These are phyloP conservation scores for Prionace glauca DNA, from an alignment of 2,797 vertebrate genomes.

Conservation along the genomic window DNA sequence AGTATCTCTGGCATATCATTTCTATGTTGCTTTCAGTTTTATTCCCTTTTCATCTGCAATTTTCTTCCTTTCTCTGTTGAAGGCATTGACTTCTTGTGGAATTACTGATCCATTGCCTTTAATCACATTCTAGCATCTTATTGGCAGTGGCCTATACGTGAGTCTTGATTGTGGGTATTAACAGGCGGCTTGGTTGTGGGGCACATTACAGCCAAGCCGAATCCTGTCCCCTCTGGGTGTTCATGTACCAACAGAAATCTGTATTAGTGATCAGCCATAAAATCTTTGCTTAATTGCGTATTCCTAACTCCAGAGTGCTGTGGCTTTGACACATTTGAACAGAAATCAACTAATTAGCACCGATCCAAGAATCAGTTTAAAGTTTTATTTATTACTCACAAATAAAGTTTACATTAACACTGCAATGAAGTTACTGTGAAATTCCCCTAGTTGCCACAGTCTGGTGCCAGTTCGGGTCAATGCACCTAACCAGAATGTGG, in stretches of 20 bases:
- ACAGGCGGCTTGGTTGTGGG: background rate
- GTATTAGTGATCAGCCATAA: background rate
- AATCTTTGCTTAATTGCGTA: background rate
- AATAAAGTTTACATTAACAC: too few species aligned
- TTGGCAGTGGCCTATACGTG: background rate
- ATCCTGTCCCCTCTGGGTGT: background rate
- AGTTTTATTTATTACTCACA: too few species aligned
- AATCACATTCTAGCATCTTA: background rate
- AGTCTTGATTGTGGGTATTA: background rate
- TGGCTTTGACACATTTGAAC: background rate
- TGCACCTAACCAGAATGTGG: too few species aligned
- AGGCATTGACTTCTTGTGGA: background rate
- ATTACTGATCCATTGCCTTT: background rate
- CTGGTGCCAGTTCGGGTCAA: too few species aligned
- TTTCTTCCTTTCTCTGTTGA: background rate
- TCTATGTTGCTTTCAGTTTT: background rate
- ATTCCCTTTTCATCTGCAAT: background rate
- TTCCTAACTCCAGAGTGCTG: background rate
- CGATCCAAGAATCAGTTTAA: too few species aligned
- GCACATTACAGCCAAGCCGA: background rate
- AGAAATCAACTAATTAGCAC: background rate
- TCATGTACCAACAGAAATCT: background rate
- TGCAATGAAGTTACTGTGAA: too few species aligned
- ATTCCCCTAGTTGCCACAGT: too few species aligned
- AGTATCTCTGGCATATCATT: background rate